A percentile compares a stretch with the other conserved stretches of the same genome.
These are phyloP conservation scores for Athalia cordata DNA, from an alignment of 2,888 invertebrate species.

Conservation along the genomic window DNA sequence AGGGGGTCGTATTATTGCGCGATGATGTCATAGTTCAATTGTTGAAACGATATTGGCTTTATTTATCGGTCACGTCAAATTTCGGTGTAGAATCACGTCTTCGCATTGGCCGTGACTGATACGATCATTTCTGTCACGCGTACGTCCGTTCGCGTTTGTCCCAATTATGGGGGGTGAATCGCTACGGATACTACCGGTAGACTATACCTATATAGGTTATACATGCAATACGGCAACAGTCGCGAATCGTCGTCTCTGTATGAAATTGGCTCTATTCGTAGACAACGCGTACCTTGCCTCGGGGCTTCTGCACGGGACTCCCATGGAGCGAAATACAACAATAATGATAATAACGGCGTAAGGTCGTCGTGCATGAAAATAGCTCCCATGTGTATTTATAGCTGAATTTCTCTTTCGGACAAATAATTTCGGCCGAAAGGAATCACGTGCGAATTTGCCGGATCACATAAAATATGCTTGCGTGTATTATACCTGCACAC, in stretches of 20 bases:
- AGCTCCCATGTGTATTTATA: no score
- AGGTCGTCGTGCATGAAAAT: no score
- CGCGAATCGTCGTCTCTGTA: constrained; percentile 55
- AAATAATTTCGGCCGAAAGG: no score
- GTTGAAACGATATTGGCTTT: constrained; percentile 59
- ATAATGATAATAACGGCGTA: no score
- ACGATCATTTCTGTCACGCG: constrained; percentile 58
- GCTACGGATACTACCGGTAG: no score
- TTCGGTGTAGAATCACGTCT: constrained; percentile 69
- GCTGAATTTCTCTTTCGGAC: no score
- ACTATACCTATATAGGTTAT: no score
- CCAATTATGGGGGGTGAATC: constrained; percentile 64
- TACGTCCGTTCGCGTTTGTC: constrained; percentile 61
- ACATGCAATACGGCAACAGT: constrained; percentile 67
- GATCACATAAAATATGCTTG: no score
- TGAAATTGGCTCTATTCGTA: constrained; percentile 71
- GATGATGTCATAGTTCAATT: not conserved
- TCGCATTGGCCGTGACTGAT: constrained; percentile 64
- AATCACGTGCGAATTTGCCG: no score
- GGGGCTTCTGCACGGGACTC: constrained; percentile 56
- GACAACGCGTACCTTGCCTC: constrained; percentile 70
- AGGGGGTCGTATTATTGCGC: no score
- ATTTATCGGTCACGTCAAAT: constrained; percentile 70
- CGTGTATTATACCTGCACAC: no score
- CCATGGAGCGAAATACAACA: constrained; percentile 46